phyloP scores from a whole-genome alignment of 2,797 vertebrate species.

The Cichlasoma orientale region DNA sequence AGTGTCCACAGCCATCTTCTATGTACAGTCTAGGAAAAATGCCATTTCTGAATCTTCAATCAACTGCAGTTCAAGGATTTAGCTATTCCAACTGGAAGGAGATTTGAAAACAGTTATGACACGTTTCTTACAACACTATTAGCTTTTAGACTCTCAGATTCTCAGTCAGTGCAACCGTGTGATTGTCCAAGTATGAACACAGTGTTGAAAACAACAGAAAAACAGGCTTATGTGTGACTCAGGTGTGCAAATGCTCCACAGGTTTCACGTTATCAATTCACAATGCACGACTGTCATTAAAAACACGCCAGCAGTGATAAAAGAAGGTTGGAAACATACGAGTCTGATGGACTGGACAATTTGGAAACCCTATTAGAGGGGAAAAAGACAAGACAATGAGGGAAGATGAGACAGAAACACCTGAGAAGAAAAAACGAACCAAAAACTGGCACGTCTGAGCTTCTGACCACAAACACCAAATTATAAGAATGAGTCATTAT shows the following conservation, averaged over 20 bases:
- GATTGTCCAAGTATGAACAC: neutral
- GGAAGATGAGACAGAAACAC: slow-evolving; percentile 24
- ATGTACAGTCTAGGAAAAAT: neutral
- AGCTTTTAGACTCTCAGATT: neutral
- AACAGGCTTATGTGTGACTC: neutral
- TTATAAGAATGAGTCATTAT: neutral
- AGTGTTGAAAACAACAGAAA: neutral
- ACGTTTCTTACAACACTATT: neutral
- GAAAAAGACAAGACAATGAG: neutral
- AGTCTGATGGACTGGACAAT: neutral
- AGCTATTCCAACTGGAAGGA: neutral
- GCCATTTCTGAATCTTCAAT: neutral
- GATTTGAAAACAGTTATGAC: neutral
- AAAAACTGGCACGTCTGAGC: slow-evolving; percentile 9
- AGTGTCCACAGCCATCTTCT: neutral
- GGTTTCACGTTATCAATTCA: neutral
- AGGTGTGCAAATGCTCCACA: neutral
- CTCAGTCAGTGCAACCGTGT: neutral
- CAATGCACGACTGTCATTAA: neutral
- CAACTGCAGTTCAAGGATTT: neutral
- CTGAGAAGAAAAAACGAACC: neutral
- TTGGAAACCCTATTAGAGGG: neutral
- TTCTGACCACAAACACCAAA: slow-evolving; percentile 9
- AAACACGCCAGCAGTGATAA: neutral
- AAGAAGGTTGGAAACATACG: neutral